Evolutionary conservation across 2,113 vertebrate species (phyloP), one percentile per base, ranked within the genome.

Genomic region (Clarias macrocephalus): DNA sequence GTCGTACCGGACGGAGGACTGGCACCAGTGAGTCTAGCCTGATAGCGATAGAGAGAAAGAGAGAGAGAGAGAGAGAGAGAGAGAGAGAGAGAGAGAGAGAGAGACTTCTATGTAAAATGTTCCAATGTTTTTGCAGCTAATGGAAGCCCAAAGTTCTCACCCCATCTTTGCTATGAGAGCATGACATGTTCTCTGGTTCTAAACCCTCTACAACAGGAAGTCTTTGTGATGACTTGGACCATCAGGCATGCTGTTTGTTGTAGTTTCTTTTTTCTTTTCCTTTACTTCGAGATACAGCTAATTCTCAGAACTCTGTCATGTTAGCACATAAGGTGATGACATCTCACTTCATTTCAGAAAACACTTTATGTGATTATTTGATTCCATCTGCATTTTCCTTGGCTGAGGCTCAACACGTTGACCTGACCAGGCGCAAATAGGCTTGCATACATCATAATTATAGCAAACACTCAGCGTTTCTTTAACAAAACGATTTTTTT

Each of bases 141-240:
- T 68, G 21, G 42, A 68, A 79, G 12, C 65, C 3, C 70, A 25
- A 42, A 16, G 84, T 82, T 73, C 33, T 37, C 48, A 19, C 65
- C 23, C 62, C 42, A 0, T 82, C 33, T 6, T 77, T 52, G 56
- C 30, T 68, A 68, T 85, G 54, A 33, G 54, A 9, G n/a, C 48
- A 62, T 79, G 72, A 19, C 13, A 33, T 37, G 56, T 70, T 52
- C 54, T 81, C 56, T 9, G 5, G 6, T 42, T 82, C 25, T 28
- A 30, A 59, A 23, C 21, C 37, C 18, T 82, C 42, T 59, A 21
- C 80, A 86, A 87, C 86, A 83, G 87, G 83, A 88, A 75, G 57
- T 88, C 42, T 84, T 80, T 75, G 21, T 33, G 63, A 80, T 82
- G 88, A 66, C 66, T 80, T 23, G 84, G 83, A 87, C 86, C 84